Base-by-base conservation (phyloP, 1,140 invertebrate species). In the Colletes gigas region DNA sequence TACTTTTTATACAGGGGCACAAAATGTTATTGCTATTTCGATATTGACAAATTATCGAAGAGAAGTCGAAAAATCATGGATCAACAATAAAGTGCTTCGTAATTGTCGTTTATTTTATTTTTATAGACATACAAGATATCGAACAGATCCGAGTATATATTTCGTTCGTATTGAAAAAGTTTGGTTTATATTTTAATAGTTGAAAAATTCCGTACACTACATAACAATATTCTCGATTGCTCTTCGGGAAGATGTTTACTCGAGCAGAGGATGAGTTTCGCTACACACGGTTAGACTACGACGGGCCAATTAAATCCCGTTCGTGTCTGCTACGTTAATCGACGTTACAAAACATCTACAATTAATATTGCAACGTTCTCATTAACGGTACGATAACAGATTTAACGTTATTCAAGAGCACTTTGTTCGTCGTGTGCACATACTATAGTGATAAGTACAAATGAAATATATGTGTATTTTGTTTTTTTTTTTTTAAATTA, bases 271-370 rank as follows among this genome's bases (percentile, higher is more conserved):
- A 81, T 12, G 55, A 79, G 50, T 62, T 55, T 52, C 6, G 41
- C 50, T 83, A 79, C 60, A 68, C 65, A 73, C 70, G 65, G 47
- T 50, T 71, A 80, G 21, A 85, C 21, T 63, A 80, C 47, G 62
- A 54, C 62, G 62, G 69, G 52, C 55, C 54, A 60, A 14, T 85
- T 52, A 78, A 55, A 62, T 74, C n/a, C 52, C 30, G 57, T 77
- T 70, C 52, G 21, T 54, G 57, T 60, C 15, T 67, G 66, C 68
- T 66, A 76, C 66, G 70, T 50, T 78, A 82, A 75, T n/a, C 67
- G 77, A 85, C 21, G 39, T 82, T 86, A 86, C 60, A 86, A 86
- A 85, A 82, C n/a, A 59, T 60, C 74, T 82, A 85, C 30, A 60
- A 85, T 52, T 76, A 72, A 70, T 78, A 84, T 75, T 65, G 82